phyloP scores from a whole-genome alignment of 2,113 vertebrate genomes.

The Mionectes macconnelli region DNA sequence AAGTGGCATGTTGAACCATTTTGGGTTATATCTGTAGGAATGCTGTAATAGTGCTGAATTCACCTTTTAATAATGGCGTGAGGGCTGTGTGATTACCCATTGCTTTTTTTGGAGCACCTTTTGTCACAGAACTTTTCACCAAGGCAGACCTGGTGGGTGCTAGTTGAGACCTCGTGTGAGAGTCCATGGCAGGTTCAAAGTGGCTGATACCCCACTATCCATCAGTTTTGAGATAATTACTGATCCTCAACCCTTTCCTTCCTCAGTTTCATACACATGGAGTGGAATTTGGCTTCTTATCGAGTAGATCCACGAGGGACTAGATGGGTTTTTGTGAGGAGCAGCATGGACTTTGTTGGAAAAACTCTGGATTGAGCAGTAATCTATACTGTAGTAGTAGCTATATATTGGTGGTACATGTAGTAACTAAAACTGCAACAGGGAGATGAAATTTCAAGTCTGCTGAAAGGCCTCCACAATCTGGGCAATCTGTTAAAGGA shows the following conservation, averaged over 20 bases:
- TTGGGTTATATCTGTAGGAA: not conserved
- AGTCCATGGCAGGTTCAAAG: not conserved
- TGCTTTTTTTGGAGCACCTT: not conserved
- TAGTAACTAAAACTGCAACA: not conserved
- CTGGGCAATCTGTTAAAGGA: constrained; percentile 51
- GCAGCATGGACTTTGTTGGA: not conserved
- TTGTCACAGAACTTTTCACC: not conserved
- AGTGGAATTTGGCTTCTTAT: not conserved
- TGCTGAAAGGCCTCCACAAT: constrained; percentile 21
- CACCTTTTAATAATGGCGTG: not conserved
- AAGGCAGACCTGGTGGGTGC: not conserved
- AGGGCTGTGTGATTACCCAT: accelerated
- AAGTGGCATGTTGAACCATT: not conserved
- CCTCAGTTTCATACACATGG: not conserved
- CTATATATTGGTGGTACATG: not conserved
- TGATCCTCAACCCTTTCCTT: not conserved
- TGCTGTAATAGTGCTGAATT: not conserved
- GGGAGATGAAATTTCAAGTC: not conserved
- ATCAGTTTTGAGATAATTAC: not conserved
- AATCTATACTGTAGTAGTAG: not conserved
- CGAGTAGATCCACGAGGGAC: not conserved
- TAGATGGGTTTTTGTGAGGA: not conserved
- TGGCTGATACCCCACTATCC: not conserved
- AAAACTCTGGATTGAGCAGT: not conserved
- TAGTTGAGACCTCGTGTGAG: not conserved